A percentile compares a stretch with the other conserved stretches of the same genome.
phyloP scores from a whole-genome alignment of 2,888 invertebrate genomes.

The Punctoribates punctum region DNA sequence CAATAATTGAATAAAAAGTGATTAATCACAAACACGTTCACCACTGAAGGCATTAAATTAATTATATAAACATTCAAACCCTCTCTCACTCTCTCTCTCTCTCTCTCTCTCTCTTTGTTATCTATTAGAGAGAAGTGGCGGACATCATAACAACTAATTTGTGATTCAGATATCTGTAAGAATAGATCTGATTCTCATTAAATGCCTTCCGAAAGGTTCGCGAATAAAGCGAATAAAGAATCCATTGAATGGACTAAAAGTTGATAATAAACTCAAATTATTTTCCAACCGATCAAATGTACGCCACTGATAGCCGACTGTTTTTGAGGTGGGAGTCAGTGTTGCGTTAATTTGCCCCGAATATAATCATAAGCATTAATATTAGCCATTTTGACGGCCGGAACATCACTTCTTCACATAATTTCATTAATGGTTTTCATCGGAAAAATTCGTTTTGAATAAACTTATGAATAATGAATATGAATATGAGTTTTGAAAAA shows the following conservation, averaged over 20 bases:
- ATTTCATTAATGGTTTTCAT: neutral
- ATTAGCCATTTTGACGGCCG: conserved; percentile 9
- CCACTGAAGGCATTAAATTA: conserved; percentile 27
- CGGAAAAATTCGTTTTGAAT: neutral
- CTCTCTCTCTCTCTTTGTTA: neutral
- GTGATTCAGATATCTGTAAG: no score
- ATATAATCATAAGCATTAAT: conserved; percentile 12
- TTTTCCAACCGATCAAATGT: neutral
- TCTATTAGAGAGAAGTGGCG: neutral
- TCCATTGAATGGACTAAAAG: neutral
- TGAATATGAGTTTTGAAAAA: neutral
- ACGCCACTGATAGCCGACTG: neutral
- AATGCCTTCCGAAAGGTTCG: no score
- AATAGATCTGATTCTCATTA: no score
- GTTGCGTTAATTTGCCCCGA: conserved; percentile 24
- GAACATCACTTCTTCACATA: conserved; percentile 20
- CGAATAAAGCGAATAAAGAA: no score
- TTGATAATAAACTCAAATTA: neutral
- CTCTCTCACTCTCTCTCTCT: conserved; percentile 3
- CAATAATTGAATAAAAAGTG: conserved; percentile 16
- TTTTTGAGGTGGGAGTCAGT: conserved; percentile 7
- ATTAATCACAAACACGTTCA: conserved; percentile 22
- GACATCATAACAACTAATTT: neutral
- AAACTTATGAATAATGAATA: conserved; percentile 1
- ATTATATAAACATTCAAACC: conserved; percentile 19